These are phyloP conservation scores for Chelon labrosus DNA, from an alignment of 2,797 vertebrate species.

Conservation along the genomic window DNA sequence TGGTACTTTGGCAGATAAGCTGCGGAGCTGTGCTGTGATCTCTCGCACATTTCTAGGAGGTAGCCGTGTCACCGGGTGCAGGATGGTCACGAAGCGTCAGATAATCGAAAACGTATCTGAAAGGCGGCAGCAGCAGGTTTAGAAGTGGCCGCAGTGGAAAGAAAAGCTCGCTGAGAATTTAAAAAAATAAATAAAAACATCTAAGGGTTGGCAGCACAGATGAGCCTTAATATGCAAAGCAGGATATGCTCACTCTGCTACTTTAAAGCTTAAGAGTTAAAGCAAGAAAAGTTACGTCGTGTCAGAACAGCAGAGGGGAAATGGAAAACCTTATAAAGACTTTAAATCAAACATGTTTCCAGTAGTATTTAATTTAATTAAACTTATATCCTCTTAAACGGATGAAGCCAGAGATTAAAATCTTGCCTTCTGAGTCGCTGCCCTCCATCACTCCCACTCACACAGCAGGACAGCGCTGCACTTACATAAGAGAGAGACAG, in stretches of 20 bases:
- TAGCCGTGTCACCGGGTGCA: not conserved
- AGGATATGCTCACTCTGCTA: slow-evolving; percentile 7
- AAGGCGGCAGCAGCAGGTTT: not conserved
- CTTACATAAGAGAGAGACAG: slow-evolving; percentile 37
- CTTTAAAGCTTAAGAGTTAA: not conserved
- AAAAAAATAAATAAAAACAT: too few relatives aligned
- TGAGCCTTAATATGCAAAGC: slow-evolving; percentile 41
- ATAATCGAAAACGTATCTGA: not conserved
- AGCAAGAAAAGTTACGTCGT: not conserved
- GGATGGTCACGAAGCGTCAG: not conserved
- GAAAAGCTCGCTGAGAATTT: not conserved
- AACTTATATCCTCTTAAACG: slow-evolving; percentile 5
- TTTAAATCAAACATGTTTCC: not conserved
- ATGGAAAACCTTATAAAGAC: not conserved
- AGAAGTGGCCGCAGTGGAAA: not conserved
- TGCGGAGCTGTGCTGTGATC: not conserved
- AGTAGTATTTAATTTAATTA: not conserved
- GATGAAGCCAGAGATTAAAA: slow-evolving; percentile 7
- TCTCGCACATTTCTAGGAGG: not conserved
- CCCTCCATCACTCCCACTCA: slow-evolving; percentile 33
- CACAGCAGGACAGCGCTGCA: slow-evolving; percentile 21
- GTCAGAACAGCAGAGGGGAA: not conserved
- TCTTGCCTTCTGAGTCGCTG: slow-evolving; percentile 19
- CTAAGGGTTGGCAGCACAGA: not conserved
- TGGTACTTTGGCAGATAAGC: slow-evolving; percentile 6